Conservation (phyloP, 2,113 vertebrate genomes). For the Crotalus tigris region DNA sequence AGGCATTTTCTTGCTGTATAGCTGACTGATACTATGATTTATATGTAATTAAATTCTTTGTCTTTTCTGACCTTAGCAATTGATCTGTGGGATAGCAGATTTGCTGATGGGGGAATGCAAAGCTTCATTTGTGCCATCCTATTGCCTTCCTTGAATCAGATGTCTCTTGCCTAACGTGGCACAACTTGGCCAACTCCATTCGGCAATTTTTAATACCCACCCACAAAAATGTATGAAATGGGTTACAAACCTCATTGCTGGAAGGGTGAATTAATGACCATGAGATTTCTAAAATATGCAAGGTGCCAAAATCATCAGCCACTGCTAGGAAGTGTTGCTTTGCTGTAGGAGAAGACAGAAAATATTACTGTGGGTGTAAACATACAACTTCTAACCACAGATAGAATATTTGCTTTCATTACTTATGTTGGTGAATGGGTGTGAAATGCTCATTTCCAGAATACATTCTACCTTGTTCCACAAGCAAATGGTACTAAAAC, state of each 20-base stretch:
- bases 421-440: neutral
- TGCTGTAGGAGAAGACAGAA: constrained; percentile 65
- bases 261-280: constrained; percentile 71
- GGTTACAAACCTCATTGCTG: constrained; percentile 78
- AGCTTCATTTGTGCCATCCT: neutral
- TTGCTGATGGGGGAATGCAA: neutral
- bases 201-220: neutral
- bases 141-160: neutral
- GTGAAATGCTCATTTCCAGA: neutral
- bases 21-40: neutral
- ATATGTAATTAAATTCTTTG: neutral
- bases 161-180: neutral
- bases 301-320: constrained; percentile 78
- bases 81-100: neutral
- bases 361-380: neutral
- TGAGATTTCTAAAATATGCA: constrained; percentile 84
- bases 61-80: neutral
- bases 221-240: constrained; percentile 12
- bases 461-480: neutral
- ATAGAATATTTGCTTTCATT: neutral
- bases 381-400: neutral
- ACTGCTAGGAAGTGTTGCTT: constrained; percentile 86
- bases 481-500: neutral
- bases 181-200: neutral
- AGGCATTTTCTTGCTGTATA: neutral